Evolutionary conservation across 2,888 invertebrate species (phyloP).

Genomic region (Ormyrus rosae): DNA sequence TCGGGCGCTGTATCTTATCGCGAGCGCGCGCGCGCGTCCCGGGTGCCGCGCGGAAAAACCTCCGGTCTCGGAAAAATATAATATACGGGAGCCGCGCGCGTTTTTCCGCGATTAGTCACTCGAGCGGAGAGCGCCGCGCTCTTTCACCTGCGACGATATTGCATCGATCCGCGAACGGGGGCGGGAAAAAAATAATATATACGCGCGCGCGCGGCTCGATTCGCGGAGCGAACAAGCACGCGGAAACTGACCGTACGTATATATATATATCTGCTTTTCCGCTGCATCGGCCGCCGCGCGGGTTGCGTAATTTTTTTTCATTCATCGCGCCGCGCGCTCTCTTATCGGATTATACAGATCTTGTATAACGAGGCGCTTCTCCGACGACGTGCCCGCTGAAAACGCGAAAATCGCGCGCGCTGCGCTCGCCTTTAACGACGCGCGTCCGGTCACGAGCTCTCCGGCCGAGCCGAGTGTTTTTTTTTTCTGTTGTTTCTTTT

Average conservation of each 20-base stretch:
- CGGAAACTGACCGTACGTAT: no score
- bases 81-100: background rate
- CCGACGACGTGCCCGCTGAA: background rate
- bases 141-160: no score
- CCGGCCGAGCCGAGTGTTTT: background rate
- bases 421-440: constrained; percentile 19
- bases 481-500: no score
- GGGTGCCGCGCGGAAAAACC: no score
- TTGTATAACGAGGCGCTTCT: constrained; percentile 32
- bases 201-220: no score
- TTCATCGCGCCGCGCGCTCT: background rate
- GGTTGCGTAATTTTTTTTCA: constrained; percentile 28
- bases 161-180: no score
- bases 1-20: background rate
- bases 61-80: background rate
- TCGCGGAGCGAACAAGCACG: no score
- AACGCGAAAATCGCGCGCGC: background rate
- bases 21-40: background rate
- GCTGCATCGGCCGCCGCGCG: background rate
- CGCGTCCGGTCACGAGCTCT: constrained; percentile 47
- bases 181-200: no score
- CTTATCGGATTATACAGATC: constrained; percentile 24
- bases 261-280: background rate
- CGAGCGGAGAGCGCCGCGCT: no score
- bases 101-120: background rate